Base-by-base conservation (phyloP, 2,113 vertebrate genomes). In the Xiphophorus couchianus region DNA sequence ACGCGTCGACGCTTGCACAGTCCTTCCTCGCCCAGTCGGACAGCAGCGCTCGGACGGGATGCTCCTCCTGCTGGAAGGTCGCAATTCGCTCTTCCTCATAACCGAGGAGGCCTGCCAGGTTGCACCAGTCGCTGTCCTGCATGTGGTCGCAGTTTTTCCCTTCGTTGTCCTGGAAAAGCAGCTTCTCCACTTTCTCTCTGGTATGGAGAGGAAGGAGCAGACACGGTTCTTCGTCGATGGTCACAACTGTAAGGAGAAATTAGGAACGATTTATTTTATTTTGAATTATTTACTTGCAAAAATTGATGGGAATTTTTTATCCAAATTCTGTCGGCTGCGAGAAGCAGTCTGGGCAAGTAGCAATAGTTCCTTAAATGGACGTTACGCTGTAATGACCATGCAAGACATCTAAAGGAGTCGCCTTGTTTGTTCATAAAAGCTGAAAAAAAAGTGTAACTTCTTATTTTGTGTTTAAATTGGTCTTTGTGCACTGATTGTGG, bases 121-220 rank as follows among this genome's bases (percentile, higher is more conserved):
- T 95, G 89, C 95, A 92, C 98, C 97, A 99, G 65, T 95, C 94
- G 8, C 96, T 96, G 69, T 97, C 97, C 30, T 97, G 95, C 0
- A 95, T 89, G 0, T 94, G 94, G 37, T 81, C 81, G 54, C 81
- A 74, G 33, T 86, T 78, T 35, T 91, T 89, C 27, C 81, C 87
- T 6, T 89, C 87, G 0, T 25, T 67, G 78, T 95, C 85, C 30
- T 73, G 90, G 39, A 93, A 94, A 83, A 99, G 94, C 76, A 99
- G 94, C 80, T 97, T 96, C 93, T 98, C 98, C 61, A 98, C 95
- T 82, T 98, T 97, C 71, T 99, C 96, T 65, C 94, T 91, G 77
- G 97, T 96, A 92, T 95, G 93, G 3, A 96, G 86, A 0, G 97
- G 95, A 77, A 99, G 91, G 51, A 88, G 94, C 84, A 93, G 82